Evolutionary conservation across 30 jellyfish, hydroid and myxozoan species (phyloP), one percentile per base, ranked within the genome.

Genomic region (Chrysaora quinquecirrha): DNA sequence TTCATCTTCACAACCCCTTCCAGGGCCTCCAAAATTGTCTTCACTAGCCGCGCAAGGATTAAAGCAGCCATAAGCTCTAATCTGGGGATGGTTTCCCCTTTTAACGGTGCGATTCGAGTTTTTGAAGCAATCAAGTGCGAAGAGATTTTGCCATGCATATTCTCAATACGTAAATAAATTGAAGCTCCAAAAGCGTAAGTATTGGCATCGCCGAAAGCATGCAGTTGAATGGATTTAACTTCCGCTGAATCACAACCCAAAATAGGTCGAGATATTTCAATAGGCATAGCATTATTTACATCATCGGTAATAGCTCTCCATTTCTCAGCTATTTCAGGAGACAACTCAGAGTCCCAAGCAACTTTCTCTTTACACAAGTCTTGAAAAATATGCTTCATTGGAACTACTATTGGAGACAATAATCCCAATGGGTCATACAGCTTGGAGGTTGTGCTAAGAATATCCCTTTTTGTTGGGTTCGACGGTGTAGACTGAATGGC

Each of bases 341-440:
- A 12, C 1, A 68, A 22, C 1, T 30, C 19, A 61, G n/a, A 20
- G 58, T 43, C 58, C 73, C 73, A 61, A 18, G 18, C 73, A 66
- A 21, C 7, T 66, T 66, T 30, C 18, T 9, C 47, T 46, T 38
- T 14, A 63, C 84, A 78, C 3, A 78, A 21, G n/a, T 78, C 85
- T 78, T 64, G 81, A 78, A 78, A 78, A 24, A 78, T 1, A 24
- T 21, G 30, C 46, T 78, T 78, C 52, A 78, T 30, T 62, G 16
- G 48, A 30, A 78, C 82, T 25, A 18, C 0, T 21, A 48, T 24
- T 1, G 91, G 91, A 4, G 76, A 11, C 25, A 48, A 2, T 1
- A 80, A 6, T 18, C 91, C 91, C 12, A 80, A 43, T 2, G 91
- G 91, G 58, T 80, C 91, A 69, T 3, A 68, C 20, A 80, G 21